Evolutionary conservation across 2,113 vertebrate genomes (phyloP), one percentile per base, ranked within the genome.

Genomic region (Dunckerocampus dactyliophorus): DNA sequence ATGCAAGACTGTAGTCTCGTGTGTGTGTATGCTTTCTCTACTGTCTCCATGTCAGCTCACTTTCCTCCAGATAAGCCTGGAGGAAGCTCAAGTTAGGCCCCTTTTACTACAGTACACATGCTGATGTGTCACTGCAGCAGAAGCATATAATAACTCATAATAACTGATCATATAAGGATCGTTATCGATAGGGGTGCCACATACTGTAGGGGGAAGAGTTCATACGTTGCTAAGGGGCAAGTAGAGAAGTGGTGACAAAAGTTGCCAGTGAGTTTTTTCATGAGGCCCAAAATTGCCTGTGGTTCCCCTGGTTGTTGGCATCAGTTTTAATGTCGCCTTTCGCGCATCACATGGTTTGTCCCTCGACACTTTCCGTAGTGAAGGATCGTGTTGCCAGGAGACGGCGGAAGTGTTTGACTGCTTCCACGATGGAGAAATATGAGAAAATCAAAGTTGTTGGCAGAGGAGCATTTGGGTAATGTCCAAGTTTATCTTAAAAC

Each of bases 391-490:
- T 92, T 83, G 88, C 93, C 81, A 87, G 85, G 93, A 87, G 65
- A 93, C 90, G 43, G 39, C 71, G 65, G 77, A 76, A 78, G 63
- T 77, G 81, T 82, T 79, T 66, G n/a, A 47, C 28, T 12, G 47
- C 47, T 21, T 50, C 39, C 19, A 65, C 71, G 69, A 87, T 99
- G 96, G 96, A 99, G 91, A 98, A 98, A 87, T 98, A 98, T 81
- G 94, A 97, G 79, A 95, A 95, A 84, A 97, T 97, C 79, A 94
- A 95, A 82, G 95, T 98, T 74, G 96, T 97, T 61, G 95, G 96
- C 22, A 91, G 96, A 93, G 96, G 96, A 83, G 96, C 95, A 0
- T 99, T 98, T 77, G 96, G 96, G 96, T 98, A 93, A 94, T 75
- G 6, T 13, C 22, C 0, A 9, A n/a, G 1, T 39, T 1, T 8